Base-by-base conservation (phyloP, 2,797 vertebrate species). In the Capromys pilorides region DNA sequence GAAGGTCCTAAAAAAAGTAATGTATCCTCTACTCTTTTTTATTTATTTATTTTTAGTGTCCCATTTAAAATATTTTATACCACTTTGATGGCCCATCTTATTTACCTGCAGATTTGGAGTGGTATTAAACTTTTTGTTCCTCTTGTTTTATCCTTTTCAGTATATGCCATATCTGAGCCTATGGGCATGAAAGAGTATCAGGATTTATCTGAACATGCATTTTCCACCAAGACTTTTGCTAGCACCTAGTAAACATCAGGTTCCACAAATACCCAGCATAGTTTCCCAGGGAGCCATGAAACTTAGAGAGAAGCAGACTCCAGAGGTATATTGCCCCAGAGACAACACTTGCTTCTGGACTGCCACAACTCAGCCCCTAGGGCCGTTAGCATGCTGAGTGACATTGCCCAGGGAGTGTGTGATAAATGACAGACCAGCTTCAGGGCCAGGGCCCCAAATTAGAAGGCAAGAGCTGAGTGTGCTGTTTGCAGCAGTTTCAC, bases 361-460 rank as follows among this genome's bases (percentile, higher is more conserved):
- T 0, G 1, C 90, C 45, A 73, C 57, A 73, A 94, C 87, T 86
- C 79, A 91, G 95, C 84, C 93, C 21, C 51, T 33, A 71, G 96
- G 89, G 86, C 75, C 41, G 84, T 93, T 83, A 88, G 91, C 85
- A 57, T 57, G 91, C 66, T 94, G 91, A 94, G 84, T 89, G 95
- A 88, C 91, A 86, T 90, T 85, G 81, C 94, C 95, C 67, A 80
- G 92, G 92, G 80, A 93, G 31, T 24, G 82, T 91, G 31, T 80
- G 51, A 82, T 91, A 71, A 96, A 41, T 86, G 94, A 91, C 96
- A 96, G 84, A 5, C 64, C 78, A n/a, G 51, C 2, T 0, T 41
- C 82, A 69, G 61, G 86, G 18, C 67, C 51, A 73, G 61, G 78
- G 51, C 73, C 78, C 57, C 33, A 75, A 69, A 49, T 89, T 11